Evolutionary conservation across 2,113 vertebrate genomes (phyloP).

Genomic region (Ursus arctos): DNA sequence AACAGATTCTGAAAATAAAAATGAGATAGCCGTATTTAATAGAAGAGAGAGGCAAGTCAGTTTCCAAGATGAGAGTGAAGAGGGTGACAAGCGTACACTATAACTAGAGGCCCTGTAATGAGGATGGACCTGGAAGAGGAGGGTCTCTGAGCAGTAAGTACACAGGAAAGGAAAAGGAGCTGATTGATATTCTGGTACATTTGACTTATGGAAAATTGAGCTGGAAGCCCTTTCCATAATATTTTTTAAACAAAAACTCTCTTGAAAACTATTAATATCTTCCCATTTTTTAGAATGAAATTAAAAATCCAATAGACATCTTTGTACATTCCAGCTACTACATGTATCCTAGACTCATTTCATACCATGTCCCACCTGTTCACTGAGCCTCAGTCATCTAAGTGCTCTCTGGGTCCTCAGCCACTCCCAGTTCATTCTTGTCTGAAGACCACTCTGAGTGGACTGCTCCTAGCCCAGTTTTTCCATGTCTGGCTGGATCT

Average conservation of each 20-base stretch:
- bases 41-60: neutral
- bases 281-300: neutral
- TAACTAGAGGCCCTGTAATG: neutral
- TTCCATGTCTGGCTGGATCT: neutral
- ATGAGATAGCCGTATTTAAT: neutral
- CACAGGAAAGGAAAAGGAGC: neutral
- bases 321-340: neutral
- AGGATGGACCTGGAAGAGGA: neutral
- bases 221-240: neutral
- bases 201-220: neutral
- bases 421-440: neutral
- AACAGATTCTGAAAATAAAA: neutral
- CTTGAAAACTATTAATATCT: neutral
- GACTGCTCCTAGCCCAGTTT: neutral
- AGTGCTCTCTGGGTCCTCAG: neutral
- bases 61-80: neutral
- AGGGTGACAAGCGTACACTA: neutral
- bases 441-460: neutral
- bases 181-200: neutral
- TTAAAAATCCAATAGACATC: neutral
- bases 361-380: accelerated
- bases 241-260: neutral
- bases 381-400: too few species aligned
- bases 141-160: neutral
- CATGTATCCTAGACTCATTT: neutral